Evolutionary conservation across 2,888 invertebrate species (phyloP).

Genomic region (Brenthis hecate): DNA sequence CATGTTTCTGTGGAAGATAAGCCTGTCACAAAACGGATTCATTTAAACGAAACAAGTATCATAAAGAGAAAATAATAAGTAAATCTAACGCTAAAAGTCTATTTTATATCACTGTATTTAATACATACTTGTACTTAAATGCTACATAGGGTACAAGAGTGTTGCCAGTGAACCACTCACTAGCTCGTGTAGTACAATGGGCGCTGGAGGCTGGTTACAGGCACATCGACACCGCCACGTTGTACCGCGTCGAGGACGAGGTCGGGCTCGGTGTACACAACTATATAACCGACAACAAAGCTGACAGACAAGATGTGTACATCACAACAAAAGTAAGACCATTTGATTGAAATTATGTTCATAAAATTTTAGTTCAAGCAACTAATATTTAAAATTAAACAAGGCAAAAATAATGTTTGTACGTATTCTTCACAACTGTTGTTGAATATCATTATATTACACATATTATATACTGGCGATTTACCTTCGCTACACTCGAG

Average conservation of each 20-base stretch:
- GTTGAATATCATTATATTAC: too few species aligned
- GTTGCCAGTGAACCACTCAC: slow-evolving; percentile 65
- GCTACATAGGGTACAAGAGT: slow-evolving; percentile 63
- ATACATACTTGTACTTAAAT: slow-evolving; percentile 32
- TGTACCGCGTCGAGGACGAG: slow-evolving; percentile 88
- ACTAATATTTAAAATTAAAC: too few species aligned
- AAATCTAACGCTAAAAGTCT: not conserved
- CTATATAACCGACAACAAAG: slow-evolving; percentile 84
- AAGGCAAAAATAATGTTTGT: too few species aligned
- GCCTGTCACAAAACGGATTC: too few species aligned
- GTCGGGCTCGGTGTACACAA: slow-evolving; percentile 88
- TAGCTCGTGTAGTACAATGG: slow-evolving; percentile 85
- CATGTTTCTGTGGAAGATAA: too few species aligned
- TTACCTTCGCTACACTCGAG: too few species aligned
- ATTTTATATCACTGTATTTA: not conserved
- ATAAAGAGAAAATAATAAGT: too few species aligned
- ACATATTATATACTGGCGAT: too few species aligned
- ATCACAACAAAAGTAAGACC: slow-evolving; percentile 89
- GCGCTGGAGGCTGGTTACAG: slow-evolving; percentile 90
- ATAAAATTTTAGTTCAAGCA: not conserved
- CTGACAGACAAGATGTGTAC: slow-evolving; percentile 87
- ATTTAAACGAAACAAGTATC: too few species aligned
- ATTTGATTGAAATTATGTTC: not conserved
- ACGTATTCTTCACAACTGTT: too few species aligned
- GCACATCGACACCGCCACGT: slow-evolving; percentile 91